These are phyloP conservation scores for Hystrix brachyura DNA, from an alignment of 2,113 vertebrate species.

Conservation along the genomic window DNA sequence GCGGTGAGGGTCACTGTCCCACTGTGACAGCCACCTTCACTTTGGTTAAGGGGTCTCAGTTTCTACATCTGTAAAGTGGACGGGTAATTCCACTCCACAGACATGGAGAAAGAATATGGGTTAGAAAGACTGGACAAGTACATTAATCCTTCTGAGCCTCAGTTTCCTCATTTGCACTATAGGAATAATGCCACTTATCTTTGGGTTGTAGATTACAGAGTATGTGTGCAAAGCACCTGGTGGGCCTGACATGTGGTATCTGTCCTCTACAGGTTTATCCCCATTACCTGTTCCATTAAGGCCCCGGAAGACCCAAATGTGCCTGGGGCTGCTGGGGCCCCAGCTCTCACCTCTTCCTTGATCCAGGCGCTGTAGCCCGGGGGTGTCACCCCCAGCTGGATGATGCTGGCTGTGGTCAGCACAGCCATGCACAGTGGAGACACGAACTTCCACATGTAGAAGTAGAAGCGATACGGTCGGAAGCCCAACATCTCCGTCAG, in stretches of 20 bases:
- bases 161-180: neutral
- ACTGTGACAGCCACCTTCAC: rapidly evolving
- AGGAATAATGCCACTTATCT: neutral
- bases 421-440: constrained; percentile 95
- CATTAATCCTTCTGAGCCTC: neutral
- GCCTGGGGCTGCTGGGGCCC: neutral
- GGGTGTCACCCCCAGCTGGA: constrained; percentile 96
- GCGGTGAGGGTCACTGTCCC: neutral
- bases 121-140: neutral
- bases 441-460: constrained; percentile 98
- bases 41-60: neutral
- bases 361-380: constrained; percentile 98
- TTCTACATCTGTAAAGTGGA: neutral
- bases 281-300: neutral
- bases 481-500: constrained; percentile 99
- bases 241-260: neutral
- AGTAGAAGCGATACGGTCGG: constrained; percentile 95
- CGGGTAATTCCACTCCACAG: neutral
- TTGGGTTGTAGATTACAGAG: neutral
- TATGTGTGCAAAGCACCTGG: neutral
- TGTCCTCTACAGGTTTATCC: neutral
- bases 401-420: constrained; percentile 93
- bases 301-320: neutral
- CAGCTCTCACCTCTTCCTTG: constrained; percentile 93
- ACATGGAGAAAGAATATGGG: neutral